Percentiles rank a stretch among this genome's conserved stretches.
phyloP scores from a whole-genome alignment of 2,113 vertebrate species.

The Thomomys bottae region DNA sequence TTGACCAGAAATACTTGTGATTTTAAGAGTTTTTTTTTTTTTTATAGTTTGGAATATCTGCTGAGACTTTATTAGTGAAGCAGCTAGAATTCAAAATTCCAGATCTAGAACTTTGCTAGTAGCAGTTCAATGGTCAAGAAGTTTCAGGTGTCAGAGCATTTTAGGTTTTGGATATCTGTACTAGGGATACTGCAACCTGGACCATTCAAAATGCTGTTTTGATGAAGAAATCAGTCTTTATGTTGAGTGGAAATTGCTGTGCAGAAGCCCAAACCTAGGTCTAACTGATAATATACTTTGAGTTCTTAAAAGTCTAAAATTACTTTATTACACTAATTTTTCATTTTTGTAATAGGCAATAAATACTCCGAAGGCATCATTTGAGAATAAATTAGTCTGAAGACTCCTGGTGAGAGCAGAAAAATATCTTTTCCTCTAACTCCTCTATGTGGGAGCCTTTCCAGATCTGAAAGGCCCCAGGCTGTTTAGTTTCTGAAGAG shows the following conservation, averaged over 20 bases:
- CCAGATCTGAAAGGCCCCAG: neutral
- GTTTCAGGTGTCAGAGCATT: neutral
- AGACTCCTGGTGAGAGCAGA: neutral
- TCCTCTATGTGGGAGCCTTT: neutral
- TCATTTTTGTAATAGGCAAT: neutral
- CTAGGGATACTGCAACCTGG: neutral
- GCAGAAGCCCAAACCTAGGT: neutral
- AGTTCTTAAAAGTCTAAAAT: neutral
- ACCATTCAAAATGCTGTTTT: neutral
- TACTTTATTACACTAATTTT: neutral
- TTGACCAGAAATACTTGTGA: neutral
- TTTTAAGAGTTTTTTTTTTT: neutral
- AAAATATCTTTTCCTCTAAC: neutral
- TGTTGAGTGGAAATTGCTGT: neutral
- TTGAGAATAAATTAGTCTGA: neutral
- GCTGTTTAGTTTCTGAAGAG: neutral
- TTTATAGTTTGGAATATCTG: neutral
- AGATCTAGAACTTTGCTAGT: neutral
- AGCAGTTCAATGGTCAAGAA: neutral
- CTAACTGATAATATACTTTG: neutral
- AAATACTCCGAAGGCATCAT: neutral
- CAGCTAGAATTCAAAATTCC: neutral
- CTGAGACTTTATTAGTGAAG: neutral
- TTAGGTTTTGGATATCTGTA: neutral
- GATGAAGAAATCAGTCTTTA: neutral